Base-by-base conservation (phyloP, 2,797 vertebrate species). In the Psittacula derbiana region DNA sequence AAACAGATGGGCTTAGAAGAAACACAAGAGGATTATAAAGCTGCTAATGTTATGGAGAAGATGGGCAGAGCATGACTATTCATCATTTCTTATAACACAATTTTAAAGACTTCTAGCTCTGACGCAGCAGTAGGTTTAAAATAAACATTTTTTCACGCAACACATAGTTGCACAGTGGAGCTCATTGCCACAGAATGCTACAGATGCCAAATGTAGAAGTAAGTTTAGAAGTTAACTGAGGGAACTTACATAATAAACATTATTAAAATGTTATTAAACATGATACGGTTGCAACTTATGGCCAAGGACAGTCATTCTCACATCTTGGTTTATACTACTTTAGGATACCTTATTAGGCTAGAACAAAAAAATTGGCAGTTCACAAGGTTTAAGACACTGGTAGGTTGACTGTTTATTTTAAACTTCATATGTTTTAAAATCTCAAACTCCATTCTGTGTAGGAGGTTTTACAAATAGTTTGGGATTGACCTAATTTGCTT, bases 101-200 rank as follows among this genome's bases (percentile, higher is more conserved):
- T 92, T 96, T 90, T 93, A 70, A 80, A 92, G 85, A 88, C 87
- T 88, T 33, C 33, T 55, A 85, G 60, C 61, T 94, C 46, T 95
- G 91, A 80, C 24, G 49, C 79, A 92, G 52, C 69, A 78, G 82
- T 88, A 83, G 75, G 49, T 78, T 93, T 95, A 93, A 95, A 95
- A 93, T 91, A 91, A 89, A 41, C 31, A 31, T 46, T 91, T 94
- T 92, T 91, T 88, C 57, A 61, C 78, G 73, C 41, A 78, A 16
- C 27, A 27, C 41, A 46, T 96, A 90, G 90, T 91, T 96, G 53
- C 24, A 27, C 41, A 65, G 75, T 83, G 72, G 80, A 91, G 46
- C 53, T 90, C 76, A 46, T 65, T 93, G 90, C 90, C 69, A 79
- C 70, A 80, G 72, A 85, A 88, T 79, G 80, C 86, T 94, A 79